Conservation (phyloP, 2,888 invertebrate genomes). For the Plagodis pulveraria region DNA sequence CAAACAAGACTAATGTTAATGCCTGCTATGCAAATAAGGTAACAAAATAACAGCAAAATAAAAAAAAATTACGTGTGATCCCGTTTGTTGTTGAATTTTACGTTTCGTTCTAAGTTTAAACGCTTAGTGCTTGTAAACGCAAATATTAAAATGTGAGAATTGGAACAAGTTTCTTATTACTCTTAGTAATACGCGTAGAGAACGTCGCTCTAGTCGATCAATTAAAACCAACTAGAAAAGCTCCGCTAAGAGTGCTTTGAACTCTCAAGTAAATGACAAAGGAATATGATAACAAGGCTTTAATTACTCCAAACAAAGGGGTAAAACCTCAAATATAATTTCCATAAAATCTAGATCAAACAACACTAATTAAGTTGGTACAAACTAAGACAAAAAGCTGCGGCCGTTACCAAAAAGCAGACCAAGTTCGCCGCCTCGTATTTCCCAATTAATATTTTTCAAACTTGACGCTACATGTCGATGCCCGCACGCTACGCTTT, state of each 20-base stretch:
- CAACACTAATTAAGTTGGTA: conserved; percentile 26
- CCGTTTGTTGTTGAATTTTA: too few relatives aligned
- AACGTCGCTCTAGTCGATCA: too few relatives aligned
- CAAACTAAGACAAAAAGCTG: conserved; percentile 16
- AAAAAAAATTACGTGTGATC: too few relatives aligned
- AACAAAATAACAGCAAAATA: too few relatives aligned
- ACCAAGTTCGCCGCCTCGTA: conserved; percentile 5
- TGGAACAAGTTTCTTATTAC: too few relatives aligned
- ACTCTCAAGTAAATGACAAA: neutral
- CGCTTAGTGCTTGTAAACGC: too few relatives aligned
- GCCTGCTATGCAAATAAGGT: too few relatives aligned
- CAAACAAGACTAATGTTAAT: too few relatives aligned
- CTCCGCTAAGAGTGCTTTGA: neutral
- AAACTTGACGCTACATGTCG: conserved; percentile 25
- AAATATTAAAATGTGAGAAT: too few relatives aligned
- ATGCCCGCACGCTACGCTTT: conserved; percentile 43
- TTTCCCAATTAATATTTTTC: conserved; percentile 31
- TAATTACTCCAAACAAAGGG: neutral
- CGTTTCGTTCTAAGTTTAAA: too few relatives aligned
- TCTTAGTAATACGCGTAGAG: too few relatives aligned
- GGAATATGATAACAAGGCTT: conserved; percentile 8
- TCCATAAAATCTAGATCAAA: conserved; percentile 17
- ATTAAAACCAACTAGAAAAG: too few relatives aligned
- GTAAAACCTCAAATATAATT: conserved; percentile 6
- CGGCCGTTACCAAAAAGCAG: neutral